A percentile compares a stretch with the other conserved stretches of the same genome.
Conservation (phyloP, 2,797 vertebrate species). For the Australoheros facetus region DNA sequence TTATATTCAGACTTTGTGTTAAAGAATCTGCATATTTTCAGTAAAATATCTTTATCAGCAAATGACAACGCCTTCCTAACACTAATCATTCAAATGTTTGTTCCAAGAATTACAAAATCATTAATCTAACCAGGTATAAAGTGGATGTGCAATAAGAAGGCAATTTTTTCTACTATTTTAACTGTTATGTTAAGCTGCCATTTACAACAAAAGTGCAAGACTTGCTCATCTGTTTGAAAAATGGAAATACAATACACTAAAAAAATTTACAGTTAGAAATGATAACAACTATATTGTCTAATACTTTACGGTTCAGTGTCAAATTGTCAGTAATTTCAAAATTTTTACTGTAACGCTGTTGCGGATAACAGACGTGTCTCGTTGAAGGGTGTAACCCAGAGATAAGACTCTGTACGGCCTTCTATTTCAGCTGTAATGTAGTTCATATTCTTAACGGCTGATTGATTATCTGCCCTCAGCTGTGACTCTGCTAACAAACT, state of each 20-base stretch:
- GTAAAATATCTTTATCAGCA: not conserved
- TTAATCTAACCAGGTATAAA: not conserved
- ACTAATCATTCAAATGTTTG: not conserved
- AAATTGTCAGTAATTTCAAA: not conserved
- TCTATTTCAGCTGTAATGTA: constrained; percentile 36
- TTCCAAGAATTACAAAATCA: not conserved
- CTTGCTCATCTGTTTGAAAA: not conserved
- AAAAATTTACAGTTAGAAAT: not conserved
- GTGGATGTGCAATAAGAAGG: not conserved
- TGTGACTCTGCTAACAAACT: constrained; percentile 1
- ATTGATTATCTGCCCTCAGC: constrained; percentile 52
- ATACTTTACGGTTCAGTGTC: not conserved
- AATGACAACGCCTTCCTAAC: not conserved
- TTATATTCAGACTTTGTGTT: not conserved
- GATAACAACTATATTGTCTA: not conserved
- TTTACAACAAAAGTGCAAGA: not conserved
- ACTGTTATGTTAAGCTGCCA: not conserved
- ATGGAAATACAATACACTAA: fast-evolving
- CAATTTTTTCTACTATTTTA: not conserved
- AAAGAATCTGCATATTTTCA: not conserved
- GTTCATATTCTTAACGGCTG: constrained; percentile 50
- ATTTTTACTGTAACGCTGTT: not conserved
- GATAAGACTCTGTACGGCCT: constrained; percentile 62
- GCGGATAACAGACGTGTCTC: constrained; percentile 15
- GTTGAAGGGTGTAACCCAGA: constrained; percentile 66